phyloP scores from a whole-genome alignment of 1,140 invertebrate species.

The Drosophila chauvacae region DNA sequence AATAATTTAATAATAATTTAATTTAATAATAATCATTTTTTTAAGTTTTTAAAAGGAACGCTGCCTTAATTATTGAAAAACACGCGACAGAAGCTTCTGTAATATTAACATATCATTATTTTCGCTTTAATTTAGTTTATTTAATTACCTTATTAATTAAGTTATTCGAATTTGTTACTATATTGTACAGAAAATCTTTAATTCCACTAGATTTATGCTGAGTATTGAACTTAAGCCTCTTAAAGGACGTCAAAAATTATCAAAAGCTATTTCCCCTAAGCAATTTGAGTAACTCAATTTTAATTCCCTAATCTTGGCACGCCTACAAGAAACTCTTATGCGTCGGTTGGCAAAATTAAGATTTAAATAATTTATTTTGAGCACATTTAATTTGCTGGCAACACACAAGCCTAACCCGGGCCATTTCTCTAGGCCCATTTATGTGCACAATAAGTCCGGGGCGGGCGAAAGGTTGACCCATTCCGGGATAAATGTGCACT shows the following conservation, averaged over 20 bases:
- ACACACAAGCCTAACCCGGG: conserved; percentile 40
- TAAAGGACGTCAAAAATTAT: neutral
- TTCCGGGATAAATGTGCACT: conserved; percentile 42
- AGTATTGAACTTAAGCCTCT: neutral
- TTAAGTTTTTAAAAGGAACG: neutral
- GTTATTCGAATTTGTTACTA: too few relatives aligned
- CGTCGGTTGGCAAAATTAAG: conserved; percentile 29
- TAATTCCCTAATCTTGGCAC: conserved; percentile 1
- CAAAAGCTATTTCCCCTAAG: neutral
- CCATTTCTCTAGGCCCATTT: conserved; percentile 21
- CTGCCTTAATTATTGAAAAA: neutral
- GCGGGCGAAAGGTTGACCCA: conserved; percentile 29
- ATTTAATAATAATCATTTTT: too few relatives aligned
- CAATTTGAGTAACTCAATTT: conserved; percentile 3
- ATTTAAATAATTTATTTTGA: conserved; percentile 62
- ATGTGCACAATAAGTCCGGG: conserved; percentile 14
- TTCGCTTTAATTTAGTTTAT: too few relatives aligned
- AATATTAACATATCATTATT: neutral
- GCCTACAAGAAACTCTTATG: neutral
- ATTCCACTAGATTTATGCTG: neutral
- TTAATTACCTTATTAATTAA: too few relatives aligned
- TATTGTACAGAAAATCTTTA: neutral
- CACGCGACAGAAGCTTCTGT: neutral
- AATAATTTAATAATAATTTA: too few relatives aligned
- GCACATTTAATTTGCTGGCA: conserved; percentile 49